Conservation (phyloP, 2,113 vertebrate genomes). For the Theristicus caerulescens region DNA sequence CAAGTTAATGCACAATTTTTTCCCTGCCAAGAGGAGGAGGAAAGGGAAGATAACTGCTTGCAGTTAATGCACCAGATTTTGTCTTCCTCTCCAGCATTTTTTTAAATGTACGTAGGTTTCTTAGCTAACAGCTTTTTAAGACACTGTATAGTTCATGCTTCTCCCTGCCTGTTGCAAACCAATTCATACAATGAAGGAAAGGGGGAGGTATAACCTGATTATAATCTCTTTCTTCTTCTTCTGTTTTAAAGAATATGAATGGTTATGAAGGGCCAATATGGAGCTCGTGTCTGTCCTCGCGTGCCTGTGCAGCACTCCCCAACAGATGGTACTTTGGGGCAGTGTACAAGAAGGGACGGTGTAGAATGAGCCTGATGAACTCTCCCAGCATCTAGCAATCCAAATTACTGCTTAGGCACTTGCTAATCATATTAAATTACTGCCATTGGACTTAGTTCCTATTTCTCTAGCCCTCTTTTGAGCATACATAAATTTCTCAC, state of each 20-base stretch:
- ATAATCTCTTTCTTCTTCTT: neutral
- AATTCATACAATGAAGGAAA: neutral
- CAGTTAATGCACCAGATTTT: neutral
- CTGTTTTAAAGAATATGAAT: neutral
- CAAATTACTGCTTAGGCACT: neutral
- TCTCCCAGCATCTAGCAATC: neutral
- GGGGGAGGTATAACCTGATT: neutral
- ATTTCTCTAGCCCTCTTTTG: neutral
- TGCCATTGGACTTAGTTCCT: neutral
- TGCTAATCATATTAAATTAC: neutral
- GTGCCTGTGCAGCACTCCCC: neutral
- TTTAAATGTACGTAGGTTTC: neutral
- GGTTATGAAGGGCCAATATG: neutral
- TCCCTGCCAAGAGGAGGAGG: neutral
- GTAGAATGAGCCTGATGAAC: rapidly evolving
- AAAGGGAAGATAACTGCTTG: neutral
- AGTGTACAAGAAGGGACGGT: neutral
- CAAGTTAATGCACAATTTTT: neutral
- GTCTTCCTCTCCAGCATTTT: neutral
- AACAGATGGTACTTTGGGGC: neutral
- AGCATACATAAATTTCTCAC: neutral
- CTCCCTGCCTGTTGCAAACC: neutral
- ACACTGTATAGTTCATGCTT: neutral
- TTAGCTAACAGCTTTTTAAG: neutral
- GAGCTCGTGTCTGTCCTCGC: neutral